Base-by-base conservation (phyloP, 2,113 vertebrate genomes). In the Festucalex cinctus region DNA sequence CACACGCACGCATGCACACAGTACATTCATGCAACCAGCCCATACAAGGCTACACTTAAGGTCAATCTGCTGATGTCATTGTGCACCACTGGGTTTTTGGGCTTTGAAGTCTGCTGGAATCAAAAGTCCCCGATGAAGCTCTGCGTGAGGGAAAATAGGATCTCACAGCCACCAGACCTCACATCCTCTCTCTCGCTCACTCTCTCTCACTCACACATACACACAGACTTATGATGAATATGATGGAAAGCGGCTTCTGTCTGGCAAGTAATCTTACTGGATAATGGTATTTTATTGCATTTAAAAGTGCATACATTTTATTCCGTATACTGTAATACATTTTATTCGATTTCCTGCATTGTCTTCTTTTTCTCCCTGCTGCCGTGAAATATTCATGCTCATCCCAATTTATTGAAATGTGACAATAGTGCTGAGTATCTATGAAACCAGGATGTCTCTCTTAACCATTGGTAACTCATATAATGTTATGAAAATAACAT, bases 11-110 rank as follows among this genome's bases (percentile, higher is more conserved):
- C 66, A 19, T 17, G 36, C 56, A 35, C 56, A 59, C 57, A 37
- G 19, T n/a, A 36, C 43, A 51, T 37, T 24, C 58, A 63, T 10
- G 53, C 60, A 63, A 48, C 26, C 5, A 61, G 41, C 73, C 68
- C 70, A 79, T 63, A 13, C 4, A 13, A 48, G 24, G 22, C 62
- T 71, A 74, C 78, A 32, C 69, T 63, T 75, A 73, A 85, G 86
- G 85, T 90, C 84, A 84, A 73, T 54, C 65, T 65, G 57, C 73
- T 86, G 85, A 90, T 86, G 87, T 86, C 85, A 86, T 57, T 16
- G 16, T n/a, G 41, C 85, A 76, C 79, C 69, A 54, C 32, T 0
- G 73, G 63, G 77, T 76, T 70, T 74, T 64, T 44, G 81, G 68
- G 69, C 83, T 81, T 88, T 88, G 81, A 82, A 80, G 80, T 78